A percentile compares a stretch with the other conserved stretches of the same genome.
Evolutionary conservation across 2,113 vertebrate species (phyloP).

Genomic region (Pseudopodoces humilis): DNA sequence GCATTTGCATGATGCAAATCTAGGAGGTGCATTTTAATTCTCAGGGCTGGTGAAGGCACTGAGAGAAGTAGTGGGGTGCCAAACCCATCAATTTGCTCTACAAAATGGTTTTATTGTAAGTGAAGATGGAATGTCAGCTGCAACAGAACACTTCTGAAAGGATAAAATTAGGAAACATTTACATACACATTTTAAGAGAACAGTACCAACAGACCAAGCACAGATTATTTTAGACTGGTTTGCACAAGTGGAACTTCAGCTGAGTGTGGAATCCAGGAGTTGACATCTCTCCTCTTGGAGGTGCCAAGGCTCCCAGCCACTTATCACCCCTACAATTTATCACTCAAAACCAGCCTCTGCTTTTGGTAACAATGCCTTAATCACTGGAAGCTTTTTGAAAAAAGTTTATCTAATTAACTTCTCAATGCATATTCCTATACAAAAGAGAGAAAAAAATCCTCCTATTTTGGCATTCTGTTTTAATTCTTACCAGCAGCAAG

Average conservation of each 20-base stretch:
- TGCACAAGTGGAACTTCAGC: neutral
- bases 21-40: neutral
- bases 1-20: neutral
- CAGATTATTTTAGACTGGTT: neutral
- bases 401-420: neutral
- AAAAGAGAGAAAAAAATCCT: neutral
- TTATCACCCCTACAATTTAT: neutral
- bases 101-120: constrained; percentile 2
- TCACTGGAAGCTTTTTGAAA: neutral
- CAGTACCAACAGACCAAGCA: neutral
- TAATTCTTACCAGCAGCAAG: neutral
- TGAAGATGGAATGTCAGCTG: constrained; percentile 22
- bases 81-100: neutral
- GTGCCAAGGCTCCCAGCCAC: neutral
- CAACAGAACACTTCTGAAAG: neutral
- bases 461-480: neutral
- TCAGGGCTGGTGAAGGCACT: neutral
- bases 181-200: neutral
- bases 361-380: neutral
- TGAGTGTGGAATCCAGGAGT: neutral
- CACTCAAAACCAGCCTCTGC: neutral
- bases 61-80: neutral
- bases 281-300: neutral
- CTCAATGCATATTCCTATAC: neutral
- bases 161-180: neutral